Conservation (phyloP, 2,797 vertebrate genomes). For the Platyrinchus mystaceus region DNA sequence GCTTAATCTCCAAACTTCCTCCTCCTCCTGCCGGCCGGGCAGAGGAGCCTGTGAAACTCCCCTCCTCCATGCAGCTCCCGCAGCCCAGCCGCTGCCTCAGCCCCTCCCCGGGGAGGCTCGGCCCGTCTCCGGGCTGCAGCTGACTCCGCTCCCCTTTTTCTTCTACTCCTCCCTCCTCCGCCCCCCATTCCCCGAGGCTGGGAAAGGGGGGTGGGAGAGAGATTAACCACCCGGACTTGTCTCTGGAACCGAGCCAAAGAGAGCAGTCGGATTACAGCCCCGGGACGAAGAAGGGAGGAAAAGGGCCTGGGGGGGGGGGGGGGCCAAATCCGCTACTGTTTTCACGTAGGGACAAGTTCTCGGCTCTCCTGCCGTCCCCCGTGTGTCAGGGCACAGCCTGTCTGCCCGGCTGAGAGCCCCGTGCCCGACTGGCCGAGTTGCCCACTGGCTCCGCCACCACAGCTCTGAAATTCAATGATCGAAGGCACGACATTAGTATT, state of each 20-base stretch:
- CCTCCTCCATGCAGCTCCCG: conserved; percentile 47
- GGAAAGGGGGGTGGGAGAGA: neutral
- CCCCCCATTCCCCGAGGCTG: neutral
- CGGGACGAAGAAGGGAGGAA: neutral
- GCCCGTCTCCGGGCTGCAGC: conserved; percentile 1
- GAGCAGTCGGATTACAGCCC: conserved; percentile 58
- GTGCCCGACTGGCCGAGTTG: neutral
- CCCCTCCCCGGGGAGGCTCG: conserved; percentile 58
- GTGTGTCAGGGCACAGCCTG: neutral
- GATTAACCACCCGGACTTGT: conserved; percentile 45
- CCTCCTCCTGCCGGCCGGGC: neutral
- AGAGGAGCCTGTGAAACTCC: conserved; percentile 9
- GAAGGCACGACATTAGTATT: neutral
- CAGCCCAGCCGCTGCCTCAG: conserved; percentile 25
- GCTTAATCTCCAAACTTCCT: conserved; percentile 20
- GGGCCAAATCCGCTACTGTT: conserved; percentile 58
- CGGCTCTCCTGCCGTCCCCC: neutral
- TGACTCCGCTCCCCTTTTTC: neutral
- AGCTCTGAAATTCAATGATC: neutral
- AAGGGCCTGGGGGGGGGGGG: neutral
- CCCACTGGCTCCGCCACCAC: neutral
- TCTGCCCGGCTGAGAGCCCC: neutral
- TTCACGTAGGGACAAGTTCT: neutral
- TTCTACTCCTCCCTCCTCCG: neutral
- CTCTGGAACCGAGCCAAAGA: conserved; percentile 61